Evolutionary conservation across 2,113 vertebrate species (phyloP).

Genomic region (Phyllostomus discolor): DNA sequence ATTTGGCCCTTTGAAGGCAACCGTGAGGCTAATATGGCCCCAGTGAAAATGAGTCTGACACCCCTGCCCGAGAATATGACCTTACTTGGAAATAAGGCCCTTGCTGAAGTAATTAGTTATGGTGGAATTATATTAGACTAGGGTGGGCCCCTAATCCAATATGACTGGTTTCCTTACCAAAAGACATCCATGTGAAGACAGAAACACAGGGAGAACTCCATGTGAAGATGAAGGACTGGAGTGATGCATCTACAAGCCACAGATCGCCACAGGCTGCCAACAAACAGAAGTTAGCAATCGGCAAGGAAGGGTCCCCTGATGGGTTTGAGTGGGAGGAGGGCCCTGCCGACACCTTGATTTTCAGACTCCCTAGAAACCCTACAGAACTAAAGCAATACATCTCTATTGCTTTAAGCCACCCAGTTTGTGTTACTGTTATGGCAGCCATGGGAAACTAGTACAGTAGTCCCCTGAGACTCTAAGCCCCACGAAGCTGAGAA

Average conservation of each 20-base stretch:
- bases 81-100: neutral
- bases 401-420: neutral
- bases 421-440: neutral
- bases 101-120: neutral
- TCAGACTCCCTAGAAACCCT: neutral
- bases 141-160: neutral
- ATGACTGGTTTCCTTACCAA: neutral
- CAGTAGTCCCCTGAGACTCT: neutral
- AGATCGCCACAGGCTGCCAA: neutral
- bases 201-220: neutral
- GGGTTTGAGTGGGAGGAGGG: neutral
- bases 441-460: neutral
- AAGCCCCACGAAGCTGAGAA: neutral
- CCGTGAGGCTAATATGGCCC: too few species aligned
- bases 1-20: too few species aligned
- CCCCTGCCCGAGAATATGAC: neutral
- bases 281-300: neutral
- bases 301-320: neutral
- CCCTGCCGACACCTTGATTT: neutral
- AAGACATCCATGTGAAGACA: neutral
- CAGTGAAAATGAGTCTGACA: too few species aligned
- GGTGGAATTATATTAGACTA: too few species aligned
- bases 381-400: neutral
- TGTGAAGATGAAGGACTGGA: neutral
- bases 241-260: neutral